Percentiles rank a stretch among this genome's conserved stretches.
These are phyloP conservation scores for Chloromyia formosa DNA, from an alignment of 2,888 invertebrate genomes.

Conservation along the genomic window DNA sequence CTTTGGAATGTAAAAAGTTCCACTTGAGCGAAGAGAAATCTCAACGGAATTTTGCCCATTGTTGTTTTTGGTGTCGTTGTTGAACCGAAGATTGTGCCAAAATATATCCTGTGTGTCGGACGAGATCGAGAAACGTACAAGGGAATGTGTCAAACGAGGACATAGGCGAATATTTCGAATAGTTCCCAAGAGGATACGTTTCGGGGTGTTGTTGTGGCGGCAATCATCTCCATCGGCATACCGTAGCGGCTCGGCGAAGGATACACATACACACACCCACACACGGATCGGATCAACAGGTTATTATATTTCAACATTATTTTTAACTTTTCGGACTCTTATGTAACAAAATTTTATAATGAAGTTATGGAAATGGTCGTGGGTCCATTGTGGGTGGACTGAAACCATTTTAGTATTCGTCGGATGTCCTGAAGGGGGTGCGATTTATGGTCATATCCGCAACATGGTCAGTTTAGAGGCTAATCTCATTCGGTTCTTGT, in stretches of 20 bases:
- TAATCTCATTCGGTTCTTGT: not conserved
- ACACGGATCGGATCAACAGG: slow-evolving; percentile 39
- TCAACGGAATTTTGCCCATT: slow-evolving; percentile 17
- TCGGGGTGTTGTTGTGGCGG: not conserved
- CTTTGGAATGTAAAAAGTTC: slow-evolving; percentile 41
- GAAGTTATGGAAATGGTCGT: slow-evolving; percentile 23
- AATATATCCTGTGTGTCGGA: not conserved
- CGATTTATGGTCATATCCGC: slow-evolving; percentile 11
- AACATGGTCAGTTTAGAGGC: not conserved
- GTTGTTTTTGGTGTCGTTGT: not conserved
- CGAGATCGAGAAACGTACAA: not conserved
- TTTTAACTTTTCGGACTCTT: slow-evolving; percentile 25
- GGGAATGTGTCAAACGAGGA: not conserved
- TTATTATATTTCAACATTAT: slow-evolving; percentile 35
- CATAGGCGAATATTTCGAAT: not conserved
- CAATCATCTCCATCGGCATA: not conserved
- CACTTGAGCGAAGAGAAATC: slow-evolving; percentile 36
- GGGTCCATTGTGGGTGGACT: not conserved
- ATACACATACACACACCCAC: not conserved
- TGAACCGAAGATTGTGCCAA: slow-evolving; percentile 22
- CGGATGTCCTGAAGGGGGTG: not conserved
- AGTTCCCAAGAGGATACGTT: not conserved
- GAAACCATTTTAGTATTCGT: not conserved
- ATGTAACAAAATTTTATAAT: slow-evolving; percentile 18
- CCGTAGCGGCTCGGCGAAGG: not conserved